Evolutionary conservation across 2,113 vertebrate species (phyloP), one percentile per base, ranked within the genome.

Genomic region (Motacilla alba): DNA sequence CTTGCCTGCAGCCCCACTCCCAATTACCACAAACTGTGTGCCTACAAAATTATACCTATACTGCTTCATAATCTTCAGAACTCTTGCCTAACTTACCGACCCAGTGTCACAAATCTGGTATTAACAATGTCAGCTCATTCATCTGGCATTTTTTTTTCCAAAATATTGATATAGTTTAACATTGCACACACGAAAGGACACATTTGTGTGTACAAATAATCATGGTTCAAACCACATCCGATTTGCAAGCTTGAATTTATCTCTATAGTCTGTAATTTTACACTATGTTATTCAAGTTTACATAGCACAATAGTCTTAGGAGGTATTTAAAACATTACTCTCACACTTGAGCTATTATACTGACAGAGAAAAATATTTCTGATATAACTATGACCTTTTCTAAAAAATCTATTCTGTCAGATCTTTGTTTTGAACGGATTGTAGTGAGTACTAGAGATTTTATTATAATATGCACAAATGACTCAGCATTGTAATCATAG

Each of bases 1-100:
- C n/a, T 59, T 23, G 1, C 1, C 7, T 2, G 2, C 15, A 59
- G n/a, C n/a, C 7, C n/a, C 58, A 37, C 58, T 35, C 23, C 23
- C 23, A 37, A 18, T 37, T 12, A 37, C n/a, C 58, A 60, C n/a
- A 60, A 26, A 37, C n/a, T 37, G 15, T 37, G n/a, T 26, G 14
- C n/a, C 58, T 37, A 26, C 23, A 60, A 60, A 58, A 37, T n/a
- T 18, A 67, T 31, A 87, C 26, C 20, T 58, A 23, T 12, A 33
- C 2, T 16, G 52, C 26, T 50, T 67, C 28, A 35, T 18, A 33
- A 50, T 5, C 44, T 64, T 66, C 22, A 83, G 15, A 35, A 70
- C 23, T 33, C 17, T 37, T 23, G 78, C 11, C 4, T 33, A 74
- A 76, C 6, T 31, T 41, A 77, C 13, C 28, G 13, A 39, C 11